These are phyloP conservation scores for Pinctada fucata DNA, from an alignment of 2,888 invertebrate species.

Conservation along the genomic window DNA sequence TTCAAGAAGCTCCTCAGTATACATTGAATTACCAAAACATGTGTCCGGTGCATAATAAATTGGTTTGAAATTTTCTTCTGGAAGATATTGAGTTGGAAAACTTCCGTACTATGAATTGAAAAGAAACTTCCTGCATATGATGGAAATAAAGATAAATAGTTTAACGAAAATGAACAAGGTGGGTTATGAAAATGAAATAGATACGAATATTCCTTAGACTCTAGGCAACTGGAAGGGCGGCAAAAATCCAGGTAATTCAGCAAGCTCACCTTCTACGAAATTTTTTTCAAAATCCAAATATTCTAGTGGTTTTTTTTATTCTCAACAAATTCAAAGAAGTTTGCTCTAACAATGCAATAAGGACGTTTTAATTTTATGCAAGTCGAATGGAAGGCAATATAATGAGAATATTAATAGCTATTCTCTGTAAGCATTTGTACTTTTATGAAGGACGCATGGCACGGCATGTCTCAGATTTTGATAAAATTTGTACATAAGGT, in stretches of 20 bases:
- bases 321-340: not conserved
- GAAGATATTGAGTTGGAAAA: too few species aligned
- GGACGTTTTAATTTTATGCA: not conserved
- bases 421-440: too few species aligned
- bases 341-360: not conserved
- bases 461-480: too few species aligned
- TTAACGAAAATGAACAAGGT: not conserved
- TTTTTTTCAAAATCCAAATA: not conserved
- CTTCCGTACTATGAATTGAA: not conserved
- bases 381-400: not conserved
- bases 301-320: not conserved
- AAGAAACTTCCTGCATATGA: not conserved
- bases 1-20: too few species aligned
- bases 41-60: too few species aligned
- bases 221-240: not conserved
- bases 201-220: not conserved
- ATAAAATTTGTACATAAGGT: too few species aligned
- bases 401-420: too few species aligned
- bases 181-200: not conserved
- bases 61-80: too few species aligned
- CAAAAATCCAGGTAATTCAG: not conserved
- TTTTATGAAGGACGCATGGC: too few species aligned
- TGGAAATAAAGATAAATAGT: not conserved
- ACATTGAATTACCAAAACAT: not conserved
- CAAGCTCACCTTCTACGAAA: not conserved